phyloP scores from a whole-genome alignment of 2,888 invertebrate species.

The Malacosoma neustria region DNA sequence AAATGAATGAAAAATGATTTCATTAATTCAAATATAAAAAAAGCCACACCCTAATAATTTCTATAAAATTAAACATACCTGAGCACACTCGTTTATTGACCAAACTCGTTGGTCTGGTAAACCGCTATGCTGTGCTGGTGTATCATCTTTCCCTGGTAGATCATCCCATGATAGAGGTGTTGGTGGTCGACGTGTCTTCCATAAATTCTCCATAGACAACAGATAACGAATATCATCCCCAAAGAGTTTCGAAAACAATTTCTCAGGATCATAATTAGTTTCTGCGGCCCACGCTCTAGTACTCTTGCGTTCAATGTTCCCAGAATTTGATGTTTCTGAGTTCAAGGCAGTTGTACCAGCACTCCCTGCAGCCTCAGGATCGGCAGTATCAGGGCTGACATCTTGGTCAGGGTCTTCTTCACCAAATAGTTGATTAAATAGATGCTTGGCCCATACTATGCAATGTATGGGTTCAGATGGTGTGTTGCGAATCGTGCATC shows the following conservation, averaged over 20 bases:
- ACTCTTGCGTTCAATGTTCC: constrained; percentile 77
- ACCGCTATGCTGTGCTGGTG: constrained; percentile 57
- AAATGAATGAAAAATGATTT: too few relatives aligned
- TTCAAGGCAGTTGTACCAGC: constrained; percentile 77
- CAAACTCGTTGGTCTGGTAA: constrained; percentile 86
- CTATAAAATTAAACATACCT: too few relatives aligned
- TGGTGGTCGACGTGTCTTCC: constrained; percentile 93
- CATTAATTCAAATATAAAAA: too few relatives aligned
- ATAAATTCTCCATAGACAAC: constrained; percentile 94
- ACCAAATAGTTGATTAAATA: constrained; percentile 99
- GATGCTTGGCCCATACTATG: constrained; percentile 99
- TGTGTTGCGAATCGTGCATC: constrained; percentile 99
- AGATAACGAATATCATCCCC: constrained; percentile 96
- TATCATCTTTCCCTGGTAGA: constrained; percentile 72
- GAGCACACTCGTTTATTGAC: constrained; percentile 84
- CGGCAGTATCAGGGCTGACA: constrained; percentile 97
- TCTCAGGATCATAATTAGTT: constrained; percentile 86
- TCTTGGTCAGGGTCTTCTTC: constrained; percentile 97
- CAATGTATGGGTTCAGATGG: constrained; percentile 99
- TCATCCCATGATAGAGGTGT: constrained; percentile 83
- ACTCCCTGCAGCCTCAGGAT: constrained; percentile 90
- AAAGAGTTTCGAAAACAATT: constrained; percentile 95
- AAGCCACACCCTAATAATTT: too few relatives aligned
- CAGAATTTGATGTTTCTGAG: constrained; percentile 54
- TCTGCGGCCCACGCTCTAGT: constrained; percentile 94